A percentile compares a stretch with the other conserved stretches of the same genome.
Evolutionary conservation across 2,113 vertebrate genomes (phyloP).

Genomic region (Xerus inauris): DNA sequence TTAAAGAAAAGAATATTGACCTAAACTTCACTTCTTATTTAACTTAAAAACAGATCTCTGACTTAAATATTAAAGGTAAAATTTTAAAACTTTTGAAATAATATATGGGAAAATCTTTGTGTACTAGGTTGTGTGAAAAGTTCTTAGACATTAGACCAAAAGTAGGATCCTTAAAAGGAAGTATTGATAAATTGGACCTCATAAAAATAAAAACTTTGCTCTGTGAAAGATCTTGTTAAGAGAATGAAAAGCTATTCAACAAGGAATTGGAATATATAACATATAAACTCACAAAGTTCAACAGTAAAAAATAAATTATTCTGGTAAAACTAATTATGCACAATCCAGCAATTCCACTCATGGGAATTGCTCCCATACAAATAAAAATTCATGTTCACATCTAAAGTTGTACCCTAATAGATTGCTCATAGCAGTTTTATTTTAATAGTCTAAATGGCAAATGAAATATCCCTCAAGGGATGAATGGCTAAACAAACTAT

Average conservation of each 20-base stretch:
- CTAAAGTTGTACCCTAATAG: not conserved
- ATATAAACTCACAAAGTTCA: conserved; percentile 7
- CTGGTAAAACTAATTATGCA: not conserved
- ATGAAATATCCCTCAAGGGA: not conserved
- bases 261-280: not conserved
- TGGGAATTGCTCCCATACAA: not conserved
- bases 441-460: not conserved
- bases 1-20: not conserved
- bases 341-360: not conserved
- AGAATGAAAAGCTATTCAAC: not conserved
- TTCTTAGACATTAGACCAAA: conserved; percentile 4
- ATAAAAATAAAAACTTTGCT: not conserved
- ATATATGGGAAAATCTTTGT: not conserved
- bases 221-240: not conserved
- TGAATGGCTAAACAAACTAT: not conserved
- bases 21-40: not conserved
- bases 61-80: not conserved
- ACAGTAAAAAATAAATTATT: not conserved
- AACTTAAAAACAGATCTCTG: not conserved
- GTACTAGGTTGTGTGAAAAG: not conserved
- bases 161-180: not conserved
- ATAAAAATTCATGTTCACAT: not conserved
- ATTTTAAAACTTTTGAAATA: not conserved
- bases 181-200: not conserved
- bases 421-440: not conserved